phyloP scores from a whole-genome alignment of 2,113 vertebrate genomes.

The Cygnus buccinator region DNA sequence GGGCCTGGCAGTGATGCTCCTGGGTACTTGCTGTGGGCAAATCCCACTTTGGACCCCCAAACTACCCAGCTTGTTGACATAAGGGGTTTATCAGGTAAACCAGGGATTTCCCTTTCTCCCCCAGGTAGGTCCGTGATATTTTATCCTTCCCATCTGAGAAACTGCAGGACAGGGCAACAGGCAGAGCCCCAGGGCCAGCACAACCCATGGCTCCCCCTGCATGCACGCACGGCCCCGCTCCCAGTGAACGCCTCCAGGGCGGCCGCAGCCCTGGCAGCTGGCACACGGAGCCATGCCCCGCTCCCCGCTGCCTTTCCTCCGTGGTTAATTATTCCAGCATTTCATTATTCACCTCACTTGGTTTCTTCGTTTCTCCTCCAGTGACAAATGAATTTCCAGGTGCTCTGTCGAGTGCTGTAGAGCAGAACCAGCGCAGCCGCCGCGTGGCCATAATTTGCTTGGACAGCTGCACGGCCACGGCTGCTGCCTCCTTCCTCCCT shows the following conservation, averaged over 20 bases:
- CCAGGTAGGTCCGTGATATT: background rate
- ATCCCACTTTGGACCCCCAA: background rate
- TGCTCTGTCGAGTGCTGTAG: background rate
- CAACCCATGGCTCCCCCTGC: background rate
- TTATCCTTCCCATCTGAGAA: too few relatives aligned
- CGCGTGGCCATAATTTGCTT: background rate
- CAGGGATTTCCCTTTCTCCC: background rate
- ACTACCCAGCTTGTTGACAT: background rate
- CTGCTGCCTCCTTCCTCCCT: background rate
- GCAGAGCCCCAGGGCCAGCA: background rate
- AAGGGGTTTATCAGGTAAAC: too few relatives aligned
- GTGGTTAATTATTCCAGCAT: background rate
- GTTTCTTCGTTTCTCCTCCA: background rate
- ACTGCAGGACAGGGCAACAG: too few relatives aligned
- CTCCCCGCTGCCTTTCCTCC: background rate
- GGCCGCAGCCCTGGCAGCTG: background rate
- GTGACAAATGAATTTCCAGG: background rate
- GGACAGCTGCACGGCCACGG: background rate
- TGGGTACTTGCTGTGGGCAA: accelerated
- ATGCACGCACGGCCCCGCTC: background rate
- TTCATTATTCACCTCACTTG: background rate
- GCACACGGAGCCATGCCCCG: accelerated
- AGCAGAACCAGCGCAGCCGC: background rate
- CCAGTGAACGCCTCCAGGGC: accelerated
- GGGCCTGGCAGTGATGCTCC: background rate